Conservation (phyloP, 2,113 vertebrate species). For the Ifrita kowaldi region DNA sequence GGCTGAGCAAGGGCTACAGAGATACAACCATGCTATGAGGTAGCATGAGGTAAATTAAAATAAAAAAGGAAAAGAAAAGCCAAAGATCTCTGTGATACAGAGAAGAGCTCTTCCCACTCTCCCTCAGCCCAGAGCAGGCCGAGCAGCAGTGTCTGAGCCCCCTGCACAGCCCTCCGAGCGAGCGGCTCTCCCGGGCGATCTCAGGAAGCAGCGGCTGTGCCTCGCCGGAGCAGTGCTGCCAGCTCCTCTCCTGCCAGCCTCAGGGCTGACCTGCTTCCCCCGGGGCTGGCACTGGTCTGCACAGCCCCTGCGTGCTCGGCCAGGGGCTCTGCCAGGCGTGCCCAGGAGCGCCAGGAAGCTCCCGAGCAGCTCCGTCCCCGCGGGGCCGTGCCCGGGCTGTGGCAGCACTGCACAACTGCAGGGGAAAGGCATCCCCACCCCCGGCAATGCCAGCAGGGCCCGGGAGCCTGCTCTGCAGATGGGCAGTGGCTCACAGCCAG, state of each 20-base stretch:
- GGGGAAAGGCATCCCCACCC: neutral
- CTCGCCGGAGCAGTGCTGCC: neutral
- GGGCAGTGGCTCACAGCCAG: neutral
- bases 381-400: rapidly evolving
- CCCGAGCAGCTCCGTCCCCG: neutral
- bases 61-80: neutral
- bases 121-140: neutral
- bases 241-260: neutral
- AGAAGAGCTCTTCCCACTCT: neutral
- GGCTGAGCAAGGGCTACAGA: neutral
- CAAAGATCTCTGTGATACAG: neutral
- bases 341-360: neutral
- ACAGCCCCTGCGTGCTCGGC: neutral
- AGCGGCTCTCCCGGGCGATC: neutral
- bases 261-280: neutral
- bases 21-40: slow-evolving; percentile 27
- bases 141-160: neutral
- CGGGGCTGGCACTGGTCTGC: neutral
- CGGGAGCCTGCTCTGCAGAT: neutral
- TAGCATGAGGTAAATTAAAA: neutral
- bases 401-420: neutral
- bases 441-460: neutral
- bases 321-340: neutral
- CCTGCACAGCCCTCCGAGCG: neutral
- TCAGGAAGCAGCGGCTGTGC: neutral